Conservation (phyloP, 2,113 vertebrate genomes). For the Strix aluco region DNA sequence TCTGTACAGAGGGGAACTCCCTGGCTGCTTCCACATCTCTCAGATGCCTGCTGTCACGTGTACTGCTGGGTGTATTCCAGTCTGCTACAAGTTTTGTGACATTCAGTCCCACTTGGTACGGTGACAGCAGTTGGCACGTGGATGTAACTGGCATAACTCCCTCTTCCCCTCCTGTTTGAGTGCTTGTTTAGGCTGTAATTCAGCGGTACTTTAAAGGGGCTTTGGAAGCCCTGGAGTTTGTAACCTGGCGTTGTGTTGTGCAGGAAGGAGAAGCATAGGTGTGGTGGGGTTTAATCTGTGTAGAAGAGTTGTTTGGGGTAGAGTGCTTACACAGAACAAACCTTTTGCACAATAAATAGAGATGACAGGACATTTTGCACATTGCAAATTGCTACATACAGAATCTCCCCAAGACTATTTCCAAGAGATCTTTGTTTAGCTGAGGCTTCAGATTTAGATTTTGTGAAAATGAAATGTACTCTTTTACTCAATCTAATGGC, state of each 20-base stretch:
- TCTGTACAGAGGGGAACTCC: background rate
- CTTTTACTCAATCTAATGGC: background rate
- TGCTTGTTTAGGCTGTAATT: background rate
- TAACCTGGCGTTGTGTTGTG: background rate
- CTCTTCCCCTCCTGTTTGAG: background rate
- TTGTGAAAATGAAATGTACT: background rate
- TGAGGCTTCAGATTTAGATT: background rate
- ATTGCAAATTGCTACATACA: background rate
- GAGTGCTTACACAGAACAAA: background rate
- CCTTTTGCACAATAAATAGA: background rate
- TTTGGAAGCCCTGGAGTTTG: background rate
- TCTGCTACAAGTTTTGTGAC: background rate
- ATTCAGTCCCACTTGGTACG: background rate
- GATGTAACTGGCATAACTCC: background rate
- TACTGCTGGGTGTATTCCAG: background rate
- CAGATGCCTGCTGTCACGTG: rapidly evolving
- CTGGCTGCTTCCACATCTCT: background rate
- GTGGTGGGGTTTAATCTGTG: rapidly evolving
- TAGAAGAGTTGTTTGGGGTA: background rate
- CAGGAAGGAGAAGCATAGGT: background rate
- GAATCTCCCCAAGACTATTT: background rate
- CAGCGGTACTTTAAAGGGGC: background rate
- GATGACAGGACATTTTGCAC: background rate
- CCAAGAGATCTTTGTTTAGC: background rate
- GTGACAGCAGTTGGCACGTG: background rate